These are phyloP conservation scores for Brachymystax lenok DNA, from an alignment of 2,797 vertebrate species.

Conservation along the genomic window DNA sequence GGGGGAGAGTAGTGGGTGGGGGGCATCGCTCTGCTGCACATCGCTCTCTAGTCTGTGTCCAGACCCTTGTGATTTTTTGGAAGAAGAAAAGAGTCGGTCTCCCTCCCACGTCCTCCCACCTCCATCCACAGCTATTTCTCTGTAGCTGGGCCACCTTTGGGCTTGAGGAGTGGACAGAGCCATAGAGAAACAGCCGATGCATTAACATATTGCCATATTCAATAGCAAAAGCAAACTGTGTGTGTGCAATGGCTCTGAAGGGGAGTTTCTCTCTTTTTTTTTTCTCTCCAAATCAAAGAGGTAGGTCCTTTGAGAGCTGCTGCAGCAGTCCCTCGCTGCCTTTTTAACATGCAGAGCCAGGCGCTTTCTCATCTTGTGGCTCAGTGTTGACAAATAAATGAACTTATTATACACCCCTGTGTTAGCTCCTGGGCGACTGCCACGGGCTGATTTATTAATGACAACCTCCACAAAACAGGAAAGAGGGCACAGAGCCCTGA, in stretches of 20 bases:
- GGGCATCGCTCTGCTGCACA: conserved; percentile 72
- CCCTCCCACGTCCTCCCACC: conserved; percentile 55
- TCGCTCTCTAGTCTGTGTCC: conserved; percentile 81
- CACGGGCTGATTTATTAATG: conserved; percentile 71
- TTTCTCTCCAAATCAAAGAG: conserved; percentile 65
- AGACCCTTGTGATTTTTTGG: conserved; percentile 78
- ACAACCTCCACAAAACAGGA: conserved; percentile 68
- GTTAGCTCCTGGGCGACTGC: conserved; percentile 59
- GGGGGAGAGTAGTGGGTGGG: not conserved
- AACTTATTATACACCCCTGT: conserved; percentile 78
- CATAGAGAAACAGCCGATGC: conserved; percentile 65
- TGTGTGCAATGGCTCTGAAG: conserved; percentile 74
- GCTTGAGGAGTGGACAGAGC: conserved; percentile 75
- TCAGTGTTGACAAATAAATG: conserved; percentile 80
- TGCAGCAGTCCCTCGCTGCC: conserved; percentile 55
- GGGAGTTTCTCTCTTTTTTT: conserved; percentile 60
- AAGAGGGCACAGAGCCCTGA: conserved; percentile 62
- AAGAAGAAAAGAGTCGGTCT: conserved; percentile 70
- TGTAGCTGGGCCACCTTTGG: conserved; percentile 86
- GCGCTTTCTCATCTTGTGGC: conserved; percentile 73
- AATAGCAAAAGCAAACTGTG: conserved; percentile 81
- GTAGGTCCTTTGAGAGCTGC: conserved; percentile 71
- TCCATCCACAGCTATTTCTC: conserved; percentile 65
- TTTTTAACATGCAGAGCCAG: conserved; percentile 78
- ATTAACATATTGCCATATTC: conserved; percentile 90